These are phyloP conservation scores for Cyrtonyx montezumae DNA, from an alignment of 2,113 vertebrate species.

Conservation along the genomic window DNA sequence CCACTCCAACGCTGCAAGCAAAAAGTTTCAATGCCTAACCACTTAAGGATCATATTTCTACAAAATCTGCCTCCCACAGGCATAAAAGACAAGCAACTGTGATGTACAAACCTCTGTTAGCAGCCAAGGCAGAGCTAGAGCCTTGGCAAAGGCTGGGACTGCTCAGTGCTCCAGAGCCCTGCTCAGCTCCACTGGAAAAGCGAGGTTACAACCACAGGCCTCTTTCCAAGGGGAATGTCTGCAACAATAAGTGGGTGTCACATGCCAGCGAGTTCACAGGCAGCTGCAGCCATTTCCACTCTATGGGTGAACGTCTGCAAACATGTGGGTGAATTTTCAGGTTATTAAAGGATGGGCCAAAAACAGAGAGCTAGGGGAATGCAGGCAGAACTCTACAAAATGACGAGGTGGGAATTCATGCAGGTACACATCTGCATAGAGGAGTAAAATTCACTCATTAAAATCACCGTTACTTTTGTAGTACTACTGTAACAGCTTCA, in stretches of 20 bases:
- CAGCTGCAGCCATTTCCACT: background rate
- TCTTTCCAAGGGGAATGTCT: background rate
- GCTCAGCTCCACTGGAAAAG: accelerated
- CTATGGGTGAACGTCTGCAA: background rate
- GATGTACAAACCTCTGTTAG: accelerated
- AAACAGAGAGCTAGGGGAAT: background rate
- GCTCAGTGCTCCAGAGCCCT: accelerated
- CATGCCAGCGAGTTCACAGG: accelerated
- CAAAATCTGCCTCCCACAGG: background rate
- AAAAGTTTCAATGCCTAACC: background rate
- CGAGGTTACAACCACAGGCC: background rate
- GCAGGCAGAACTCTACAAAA: background rate
- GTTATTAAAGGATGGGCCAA: background rate
- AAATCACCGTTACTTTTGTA: background rate
- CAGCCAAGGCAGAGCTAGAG: background rate
- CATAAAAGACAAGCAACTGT: background rate
- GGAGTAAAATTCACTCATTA: background rate
- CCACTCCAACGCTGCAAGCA: accelerated
- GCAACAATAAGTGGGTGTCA: background rate
- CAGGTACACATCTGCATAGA: background rate
- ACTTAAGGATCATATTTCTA: background rate
- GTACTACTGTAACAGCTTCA: background rate
- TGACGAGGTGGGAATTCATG: background rate
- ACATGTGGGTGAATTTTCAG: accelerated
- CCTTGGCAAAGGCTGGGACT: accelerated